Conservation (phyloP, 2,113 vertebrate species). For the Apistogramma diplotaenia region DNA sequence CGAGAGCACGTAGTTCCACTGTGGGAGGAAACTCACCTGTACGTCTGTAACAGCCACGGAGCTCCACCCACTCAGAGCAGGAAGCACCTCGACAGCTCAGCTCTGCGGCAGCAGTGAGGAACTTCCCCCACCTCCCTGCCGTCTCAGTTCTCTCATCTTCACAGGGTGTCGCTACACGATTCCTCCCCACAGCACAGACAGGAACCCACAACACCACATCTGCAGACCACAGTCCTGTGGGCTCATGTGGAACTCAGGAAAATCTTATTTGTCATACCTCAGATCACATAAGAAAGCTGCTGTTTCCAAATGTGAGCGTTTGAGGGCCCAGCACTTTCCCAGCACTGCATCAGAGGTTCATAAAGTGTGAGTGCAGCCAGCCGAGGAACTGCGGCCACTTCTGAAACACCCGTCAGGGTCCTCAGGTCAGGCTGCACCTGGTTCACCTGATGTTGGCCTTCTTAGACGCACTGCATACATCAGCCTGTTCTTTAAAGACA, state of each 20-base stretch:
- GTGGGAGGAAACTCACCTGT: no score
- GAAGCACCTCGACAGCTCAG: not conserved
- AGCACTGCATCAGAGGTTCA: not conserved
- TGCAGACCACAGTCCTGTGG: not conserved
- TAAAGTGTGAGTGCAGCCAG: not conserved
- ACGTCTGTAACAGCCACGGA: no score
- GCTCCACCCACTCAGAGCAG: not conserved
- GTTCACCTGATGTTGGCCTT: no score
- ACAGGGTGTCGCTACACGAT: not conserved
- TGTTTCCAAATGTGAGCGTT: not conserved
- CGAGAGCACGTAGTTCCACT: no score
- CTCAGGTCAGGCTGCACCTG: no score
- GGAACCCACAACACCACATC: not conserved
- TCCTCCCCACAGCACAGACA: not conserved
- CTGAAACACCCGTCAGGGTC: no score
- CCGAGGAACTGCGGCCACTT: not conserved
- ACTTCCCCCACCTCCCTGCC: not conserved
- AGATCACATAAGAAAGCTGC: conserved; percentile 13
- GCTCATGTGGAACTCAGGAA: not conserved
- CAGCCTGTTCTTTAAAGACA: not conserved
- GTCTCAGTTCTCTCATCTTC: not conserved
- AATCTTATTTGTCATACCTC: not conserved
- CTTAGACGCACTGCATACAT: no score
- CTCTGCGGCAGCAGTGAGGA: not conserved
- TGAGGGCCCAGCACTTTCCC: not conserved